A percentile compares a stretch with the other conserved stretches of the same genome.
Conservation (phyloP, 1,140 invertebrate species). For the Aleiodes sp. region DNA sequence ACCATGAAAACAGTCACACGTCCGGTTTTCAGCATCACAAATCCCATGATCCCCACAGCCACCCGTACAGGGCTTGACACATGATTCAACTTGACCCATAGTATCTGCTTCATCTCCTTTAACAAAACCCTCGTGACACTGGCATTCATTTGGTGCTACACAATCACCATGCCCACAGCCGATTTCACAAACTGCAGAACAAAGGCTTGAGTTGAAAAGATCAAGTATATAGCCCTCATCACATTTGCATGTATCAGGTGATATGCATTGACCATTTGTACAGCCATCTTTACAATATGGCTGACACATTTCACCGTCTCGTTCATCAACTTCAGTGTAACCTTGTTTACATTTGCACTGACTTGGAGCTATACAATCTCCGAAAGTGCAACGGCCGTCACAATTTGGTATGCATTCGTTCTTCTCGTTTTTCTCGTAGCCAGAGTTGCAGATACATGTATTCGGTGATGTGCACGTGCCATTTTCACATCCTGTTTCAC, state of each 20-base stretch:
- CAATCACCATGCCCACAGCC: conserved; percentile 26
- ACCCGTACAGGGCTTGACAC: conserved; percentile 21
- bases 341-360: conserved; percentile 17
- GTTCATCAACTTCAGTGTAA: conserved; percentile 12
- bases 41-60: conserved; percentile 27
- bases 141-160: conserved; percentile 23
- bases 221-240: conserved; percentile 10
- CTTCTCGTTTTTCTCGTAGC: conserved; percentile 33
- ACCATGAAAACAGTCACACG: conserved; percentile 26
- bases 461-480: conserved; percentile 71
- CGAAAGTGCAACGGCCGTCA: conserved; percentile 11
- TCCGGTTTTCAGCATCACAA: conserved; percentile 20
- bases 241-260: conserved; percentile 14
- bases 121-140: conserved; percentile 20
- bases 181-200: conserved; percentile 13
- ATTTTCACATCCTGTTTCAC: conserved; percentile 67
- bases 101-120: conserved; percentile 11
- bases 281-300: conserved; percentile 16
- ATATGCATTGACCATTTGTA: conserved; percentile 14
- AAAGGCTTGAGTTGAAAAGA: conserved; percentile 11
- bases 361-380: conserved; percentile 19
- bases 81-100: background rate
- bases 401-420: conserved; percentile 22
- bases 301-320: conserved; percentile 9
- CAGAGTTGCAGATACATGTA: conserved; percentile 61